These are phyloP conservation scores for Muntiacus muntjak DNA, from an alignment of 2,113 vertebrate species.

Conservation along the genomic window DNA sequence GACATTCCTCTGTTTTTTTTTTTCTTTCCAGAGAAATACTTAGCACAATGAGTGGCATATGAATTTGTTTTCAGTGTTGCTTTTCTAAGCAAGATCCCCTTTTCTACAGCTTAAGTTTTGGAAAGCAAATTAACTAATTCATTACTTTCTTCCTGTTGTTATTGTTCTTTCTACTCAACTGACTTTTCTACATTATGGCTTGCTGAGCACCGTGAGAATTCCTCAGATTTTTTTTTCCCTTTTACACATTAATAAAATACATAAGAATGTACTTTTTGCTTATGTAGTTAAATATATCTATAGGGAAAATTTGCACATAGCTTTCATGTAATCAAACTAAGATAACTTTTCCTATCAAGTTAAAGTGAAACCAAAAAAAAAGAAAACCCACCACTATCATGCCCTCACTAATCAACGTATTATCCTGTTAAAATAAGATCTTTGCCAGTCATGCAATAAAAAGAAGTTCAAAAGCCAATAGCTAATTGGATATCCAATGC, in stretches of 20 bases:
- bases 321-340: constrained; percentile 17
- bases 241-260: background rate
- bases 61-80: background rate
- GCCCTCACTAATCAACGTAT: background rate
- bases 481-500: background rate
- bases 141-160: background rate
- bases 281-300: constrained; percentile 38
- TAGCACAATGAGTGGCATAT: background rate
- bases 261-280: background rate
- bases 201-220: background rate
- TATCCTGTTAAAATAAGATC: background rate
- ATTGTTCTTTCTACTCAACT: background rate
- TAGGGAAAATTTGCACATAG: constrained; percentile 33
- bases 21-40: background rate
- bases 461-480: background rate
- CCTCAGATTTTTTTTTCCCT: background rate
- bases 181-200: background rate
- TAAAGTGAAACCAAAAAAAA: constrained; percentile 4
- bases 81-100: background rate
- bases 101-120: background rate
- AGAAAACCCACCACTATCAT: background rate
- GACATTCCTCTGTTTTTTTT: constrained; percentile 37
- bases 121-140: constrained; percentile 24
- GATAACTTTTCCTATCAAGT: background rate
- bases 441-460: background rate